Evolutionary conservation across 2,888 invertebrate species (phyloP).

Genomic region (Drosophila sordidula): DNA sequence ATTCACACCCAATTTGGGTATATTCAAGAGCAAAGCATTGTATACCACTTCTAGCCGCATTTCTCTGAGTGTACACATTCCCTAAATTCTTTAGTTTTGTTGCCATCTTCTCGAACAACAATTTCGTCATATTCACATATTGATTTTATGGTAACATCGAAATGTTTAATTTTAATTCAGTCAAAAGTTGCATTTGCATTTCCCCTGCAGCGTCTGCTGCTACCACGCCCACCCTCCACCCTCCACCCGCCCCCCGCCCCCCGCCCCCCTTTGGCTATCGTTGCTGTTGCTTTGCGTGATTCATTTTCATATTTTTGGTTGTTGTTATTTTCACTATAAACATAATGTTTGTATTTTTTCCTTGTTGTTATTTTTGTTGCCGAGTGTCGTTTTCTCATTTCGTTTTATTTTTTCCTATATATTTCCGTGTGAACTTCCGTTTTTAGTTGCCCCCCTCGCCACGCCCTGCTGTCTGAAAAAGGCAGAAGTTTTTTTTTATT

Average conservation of each 20-base stretch:
- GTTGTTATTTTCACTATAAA: constrained; percentile 50
- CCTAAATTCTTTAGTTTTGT: not conserved
- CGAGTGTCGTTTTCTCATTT: constrained; percentile 50
- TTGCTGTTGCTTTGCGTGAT: constrained; percentile 61
- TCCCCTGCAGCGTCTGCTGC: constrained; percentile 1
- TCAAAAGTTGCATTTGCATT: constrained; percentile 30
- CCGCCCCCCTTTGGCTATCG: not conserved
- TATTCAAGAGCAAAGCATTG: too few relatives aligned
- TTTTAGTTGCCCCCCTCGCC: constrained; percentile 42
- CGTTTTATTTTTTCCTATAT: constrained; percentile 61
- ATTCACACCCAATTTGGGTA: too few relatives aligned
- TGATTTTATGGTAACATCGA: constrained; percentile 5
- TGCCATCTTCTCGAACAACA: not conserved
- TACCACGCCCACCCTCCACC: not conserved
- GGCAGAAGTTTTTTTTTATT: constrained; percentile 64
- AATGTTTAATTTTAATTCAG: constrained; percentile 22
- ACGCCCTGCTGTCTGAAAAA: constrained; percentile 42
- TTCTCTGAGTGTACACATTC: constrained; percentile 4
- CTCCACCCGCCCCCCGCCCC: not conserved
- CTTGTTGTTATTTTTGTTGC: constrained; percentile 33
- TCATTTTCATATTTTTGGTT: constrained; percentile 57
- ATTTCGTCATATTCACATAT: constrained; percentile 12
- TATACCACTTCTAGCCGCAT: not conserved
- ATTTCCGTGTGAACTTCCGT: constrained; percentile 84
- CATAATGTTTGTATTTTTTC: constrained; percentile 60